Evolutionary conservation across 2,113 vertebrate genomes (phyloP), one percentile per base, ranked within the genome.

Genomic region (Psophia crepitans): DNA sequence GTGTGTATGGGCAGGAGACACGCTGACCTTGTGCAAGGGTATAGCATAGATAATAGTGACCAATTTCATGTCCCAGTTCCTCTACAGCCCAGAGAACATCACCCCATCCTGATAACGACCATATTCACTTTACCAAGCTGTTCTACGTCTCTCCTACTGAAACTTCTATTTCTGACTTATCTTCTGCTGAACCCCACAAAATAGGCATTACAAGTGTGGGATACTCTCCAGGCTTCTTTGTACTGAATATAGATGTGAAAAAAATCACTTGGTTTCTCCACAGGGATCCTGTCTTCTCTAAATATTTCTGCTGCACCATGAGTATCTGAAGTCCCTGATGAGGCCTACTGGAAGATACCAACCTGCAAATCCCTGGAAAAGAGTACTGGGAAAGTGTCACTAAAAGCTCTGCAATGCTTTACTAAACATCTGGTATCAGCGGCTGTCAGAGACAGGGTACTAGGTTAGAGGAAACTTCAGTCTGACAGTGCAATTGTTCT

Each of bases 1-100:
- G 9, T 15, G 11, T 27, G 14, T 28, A 35, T 9, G 14, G 24
- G 43, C 51, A 54, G 76, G 41, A 39, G 27, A 27, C 68, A 54
- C 3, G 1, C 43, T 64, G 68, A 51, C 58, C 39, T 27, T 0
- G 0, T 33, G n/a, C 33, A 53, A 66, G 35, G 48, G 26, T 43
- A 46, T 5, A 39, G 20, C 21, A 44, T 14, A 63, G 12, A 2
- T 18, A 60, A 65, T 2, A 27, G 39, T 30, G 23, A 61, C 32
- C 14, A 13, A 16, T 65, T 84, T 15, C 53, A 35, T 2, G 3
- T 11, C 32, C 19, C 27, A 2, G 11, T 26, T 85, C 43, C 19
- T 46, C 48, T 56, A 8, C 9, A 60, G 17, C 26, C 68, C 85
- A 26, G 9, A 74, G 33, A 78, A 2, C 11, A 37, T 18, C 19